Evolutionary conservation across 2,888 invertebrate genomes (phyloP), one percentile per base, ranked within the genome.

Genomic region (Carpatolechia fugitivella): DNA sequence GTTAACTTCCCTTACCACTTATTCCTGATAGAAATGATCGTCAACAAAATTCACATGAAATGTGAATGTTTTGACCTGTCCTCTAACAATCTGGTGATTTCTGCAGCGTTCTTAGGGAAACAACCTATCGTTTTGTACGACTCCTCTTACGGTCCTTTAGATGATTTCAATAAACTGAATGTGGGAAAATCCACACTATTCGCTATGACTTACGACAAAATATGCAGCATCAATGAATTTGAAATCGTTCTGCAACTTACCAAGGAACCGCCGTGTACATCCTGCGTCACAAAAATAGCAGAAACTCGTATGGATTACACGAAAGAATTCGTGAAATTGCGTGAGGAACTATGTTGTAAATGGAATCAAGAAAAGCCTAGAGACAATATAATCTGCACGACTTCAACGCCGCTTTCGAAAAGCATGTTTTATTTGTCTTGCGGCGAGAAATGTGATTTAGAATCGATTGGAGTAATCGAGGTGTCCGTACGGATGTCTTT

Each of bases 1-100:
- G 71, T 78, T 0, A 78, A 80, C 63, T 87, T 85, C 60, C 89
- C 89, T 1, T 88, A 89, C 63, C 89, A 89, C 56, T 69, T 90
- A 20, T 90, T 90, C 62, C 69, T 90, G 18, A 76, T 89, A 31
- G 89, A 90, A 77, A 68, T 90, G 35, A 80, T 90, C 36, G 72
- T 90, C 35, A 90, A 89, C 65, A 89, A 84, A 74, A 89, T 90
- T 56, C 79, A 85, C 58, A 89, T 89, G 89, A 90, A 89, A 59
- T 90, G 89, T 62, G 89, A 90, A 62, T 89, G 89, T 66, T 89
- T 89, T 59, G 84, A 88, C 57, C 68, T 88, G 38, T 84, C 85
- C 64, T 80, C 71, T 55, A 85, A 85, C 57, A 88, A 88, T 66
- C 74, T 90, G 52, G 80, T 88, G 2, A 87, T 90, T 58, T 70